Evolutionary conservation across 2,113 vertebrate genomes (phyloP), one percentile per base, ranked within the genome.

Genomic region (Progne subis): DNA sequence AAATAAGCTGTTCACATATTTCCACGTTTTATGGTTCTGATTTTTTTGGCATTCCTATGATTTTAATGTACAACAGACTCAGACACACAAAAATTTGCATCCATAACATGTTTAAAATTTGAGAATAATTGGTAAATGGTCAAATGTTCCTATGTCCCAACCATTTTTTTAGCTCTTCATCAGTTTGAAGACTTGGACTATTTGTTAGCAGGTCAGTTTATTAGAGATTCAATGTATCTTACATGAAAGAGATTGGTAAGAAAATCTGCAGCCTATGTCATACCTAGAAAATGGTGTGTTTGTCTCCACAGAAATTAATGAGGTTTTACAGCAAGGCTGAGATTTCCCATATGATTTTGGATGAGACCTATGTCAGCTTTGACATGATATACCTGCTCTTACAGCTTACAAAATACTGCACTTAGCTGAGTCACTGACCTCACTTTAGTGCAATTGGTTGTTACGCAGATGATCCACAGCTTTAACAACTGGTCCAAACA

Each of bases 1-100:
- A 96, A 96, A 86, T 78, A 95, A 92, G 82, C 60, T 95, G 59
- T 80, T 88, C 52, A 52, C 57, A 61, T 94, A 88, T 82, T 92
- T 93, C 6, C 13, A 28, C 0, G 0, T 65, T 78, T 93, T 86
- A 86, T 63, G 46, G 49, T 86, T 86, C 55, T 72, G 76, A 29
- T 34, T n/a, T 69, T 82, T 86, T 83, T 64, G 6, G 18, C 28
- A 79, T 76, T 91, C 67, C 28, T 57, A 2, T 78, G 34, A 59
- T 75, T 94, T 91, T 60, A 81, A 65, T 19, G 15, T 70, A 37
- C 34, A 82, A 28, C 34, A 82, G 63, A 18, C n/a, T 69, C 69
- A 52, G 12, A 77, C 11, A 6, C 5, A 46, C 32, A 57, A 65
- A 56, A 29, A 43, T 43, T 14, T 2, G 1, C 21, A 60, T 88